Base-by-base conservation (phyloP, 2,113 vertebrate species). In the Podarcis raffonei region DNA sequence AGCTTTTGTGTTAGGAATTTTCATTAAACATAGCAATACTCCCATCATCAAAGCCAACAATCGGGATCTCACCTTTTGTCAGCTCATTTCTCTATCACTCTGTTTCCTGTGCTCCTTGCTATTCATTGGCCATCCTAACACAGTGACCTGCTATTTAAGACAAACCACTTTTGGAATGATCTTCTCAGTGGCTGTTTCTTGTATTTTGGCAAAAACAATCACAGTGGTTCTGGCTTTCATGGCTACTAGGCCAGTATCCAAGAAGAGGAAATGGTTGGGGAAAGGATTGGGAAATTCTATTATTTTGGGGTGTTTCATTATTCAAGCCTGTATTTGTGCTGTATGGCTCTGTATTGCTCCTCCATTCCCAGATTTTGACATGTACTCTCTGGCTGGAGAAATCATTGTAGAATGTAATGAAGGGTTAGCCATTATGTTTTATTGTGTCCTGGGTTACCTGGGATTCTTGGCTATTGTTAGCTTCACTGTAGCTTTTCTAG, bases 161-260 rank as follows among this genome's bases (percentile, higher is more conserved):
- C 80, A 81, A 81, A 65, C 18, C 3, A 20, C 57, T 25, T 81
- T 81, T 81, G 80, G n/a, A 9, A 12, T 81, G 20, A 30, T 65
- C 32, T 81, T 81, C n/a, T 81, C 80, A 65, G 22, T 65, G 32
- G 80, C 59, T 2, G 57, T 81, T 35, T 81, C 80, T 37, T 65
- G 57, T 35, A 13, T 65, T 4, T 25, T 81, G 59, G 80, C 59
- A 20, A 81, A 81, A 65, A 81, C 80, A 8, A 37, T 81, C n/a
- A 65, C 32, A 25, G 80, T 81, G n/a, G n/a, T 81, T 37, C 12
- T 81, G 59, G 80, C 82, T n/a, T 83, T 83, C 39, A 71, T 83
- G 82, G 82, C 66, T 8, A 71, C 82, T 18, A 83, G 48, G 27
- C 82, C 82, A 83, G 82, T 66, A 72, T 71, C 59, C 4, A 66